Evolutionary conservation across 2,888 invertebrate genomes (phyloP).

Genomic region (Pardosa pseudoannulata): DNA sequence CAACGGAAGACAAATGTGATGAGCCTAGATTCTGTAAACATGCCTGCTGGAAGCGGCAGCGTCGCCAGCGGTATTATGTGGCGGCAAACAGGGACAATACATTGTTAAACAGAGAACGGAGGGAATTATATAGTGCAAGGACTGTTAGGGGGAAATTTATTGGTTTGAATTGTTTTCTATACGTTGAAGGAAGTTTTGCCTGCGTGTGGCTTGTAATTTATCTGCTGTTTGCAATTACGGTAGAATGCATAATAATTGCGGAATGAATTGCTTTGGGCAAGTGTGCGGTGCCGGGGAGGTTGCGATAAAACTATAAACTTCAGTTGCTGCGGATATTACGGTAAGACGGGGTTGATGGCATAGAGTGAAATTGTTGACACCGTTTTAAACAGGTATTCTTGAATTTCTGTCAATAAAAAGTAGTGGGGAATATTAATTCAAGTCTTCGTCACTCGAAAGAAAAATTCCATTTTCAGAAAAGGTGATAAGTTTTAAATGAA

Average conservation of each 20-base stretch:
- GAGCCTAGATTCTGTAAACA: conserved; percentile 55
- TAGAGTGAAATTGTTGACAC: too few species aligned
- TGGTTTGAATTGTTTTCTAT: conserved; percentile 15
- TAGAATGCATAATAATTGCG: not conserved
- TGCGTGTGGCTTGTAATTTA: not conserved
- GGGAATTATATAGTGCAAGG: not conserved
- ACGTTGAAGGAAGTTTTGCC: not conserved
- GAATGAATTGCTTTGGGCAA: not conserved
- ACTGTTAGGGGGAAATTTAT: conserved; percentile 5
- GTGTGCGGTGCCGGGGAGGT: too few species aligned
- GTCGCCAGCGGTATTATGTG: conserved; percentile 42
- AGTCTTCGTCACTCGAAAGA: too few species aligned
- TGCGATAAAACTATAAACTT: too few species aligned
- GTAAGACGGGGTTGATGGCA: too few species aligned
- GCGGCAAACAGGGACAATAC: conserved; percentile 18
- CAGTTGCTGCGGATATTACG: too few species aligned
- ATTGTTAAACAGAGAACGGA: not conserved
- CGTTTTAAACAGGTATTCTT: too few species aligned
- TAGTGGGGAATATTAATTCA: too few species aligned
- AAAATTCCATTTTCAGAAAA: too few species aligned
- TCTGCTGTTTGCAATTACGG: not conserved
- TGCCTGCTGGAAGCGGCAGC: conserved; percentile 17
- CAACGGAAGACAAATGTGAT: conserved; percentile 53
- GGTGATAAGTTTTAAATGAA: too few species aligned
- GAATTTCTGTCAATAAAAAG: too few species aligned